A percentile compares a stretch with the other conserved stretches of the same genome.
These are phyloP conservation scores for Martes martes DNA, from an alignment of 2,113 vertebrate species.

Conservation along the genomic window DNA sequence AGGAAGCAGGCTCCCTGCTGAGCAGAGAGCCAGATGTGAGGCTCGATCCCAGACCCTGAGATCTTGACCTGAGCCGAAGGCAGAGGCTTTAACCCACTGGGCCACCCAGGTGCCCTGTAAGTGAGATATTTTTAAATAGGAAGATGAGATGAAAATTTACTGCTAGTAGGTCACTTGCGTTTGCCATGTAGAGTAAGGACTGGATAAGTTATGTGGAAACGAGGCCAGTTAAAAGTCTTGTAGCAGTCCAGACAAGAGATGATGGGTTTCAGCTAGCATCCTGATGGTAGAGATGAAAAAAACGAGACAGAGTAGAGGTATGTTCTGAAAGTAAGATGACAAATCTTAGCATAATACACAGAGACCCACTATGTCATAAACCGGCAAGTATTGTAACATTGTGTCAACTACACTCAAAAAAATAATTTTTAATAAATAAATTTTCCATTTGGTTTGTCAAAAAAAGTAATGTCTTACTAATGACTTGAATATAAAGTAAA, in stretches of 20 bases:
- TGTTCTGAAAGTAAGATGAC: neutral
- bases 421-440: neutral
- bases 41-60: no score
- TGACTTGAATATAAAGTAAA: neutral
- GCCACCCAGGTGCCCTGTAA: no score
- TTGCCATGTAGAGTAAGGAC: neutral
- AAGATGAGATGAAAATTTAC: neutral
- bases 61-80: no score
- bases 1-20: no score
- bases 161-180: neutral
- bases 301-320: neutral
- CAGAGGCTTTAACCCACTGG: no score
- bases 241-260: neutral
- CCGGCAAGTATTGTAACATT: neutral
- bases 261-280: neutral
- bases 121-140: neutral
- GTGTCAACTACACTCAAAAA: neutral
- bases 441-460: neutral
- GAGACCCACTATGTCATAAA: neutral
- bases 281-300: neutral
- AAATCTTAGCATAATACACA: neutral
- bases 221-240: neutral
- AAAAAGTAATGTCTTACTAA: neutral
- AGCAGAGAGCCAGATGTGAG: no score
- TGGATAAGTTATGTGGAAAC: neutral